Evolutionary conservation across 2,888 invertebrate species (phyloP).

Genomic region (Drosophila mulleri): DNA sequence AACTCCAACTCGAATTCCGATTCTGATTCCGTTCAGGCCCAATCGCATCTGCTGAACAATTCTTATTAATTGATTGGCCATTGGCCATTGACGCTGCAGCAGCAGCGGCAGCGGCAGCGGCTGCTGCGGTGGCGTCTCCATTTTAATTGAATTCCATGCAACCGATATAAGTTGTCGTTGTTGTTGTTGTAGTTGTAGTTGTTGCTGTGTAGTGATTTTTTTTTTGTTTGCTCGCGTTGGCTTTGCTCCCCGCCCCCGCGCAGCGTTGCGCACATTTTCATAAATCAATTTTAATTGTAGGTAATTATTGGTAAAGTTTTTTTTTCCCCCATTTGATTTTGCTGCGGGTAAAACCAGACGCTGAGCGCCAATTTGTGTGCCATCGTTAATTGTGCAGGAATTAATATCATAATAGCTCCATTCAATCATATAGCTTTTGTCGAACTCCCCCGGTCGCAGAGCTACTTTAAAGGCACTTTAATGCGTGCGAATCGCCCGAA

Average conservation of each 20-base stretch:
- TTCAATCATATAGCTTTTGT: conserved; percentile 36
- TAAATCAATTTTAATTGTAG: conserved; percentile 83
- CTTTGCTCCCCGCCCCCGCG: too few species aligned
- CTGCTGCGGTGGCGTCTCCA: conserved; percentile 42
- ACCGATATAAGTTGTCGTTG: neutral
- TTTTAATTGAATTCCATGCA: conserved; percentile 72
- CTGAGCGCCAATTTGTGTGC: conserved; percentile 47
- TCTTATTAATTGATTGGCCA: conserved; percentile 75
- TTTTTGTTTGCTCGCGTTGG: too few species aligned
- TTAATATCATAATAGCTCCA: conserved; percentile 65
- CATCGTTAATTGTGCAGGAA: conserved; percentile 70
- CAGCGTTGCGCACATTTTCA: conserved; percentile 49
- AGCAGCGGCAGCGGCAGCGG: conserved; percentile 14
- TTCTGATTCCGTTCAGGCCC: too few species aligned
- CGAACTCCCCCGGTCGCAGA: neutral
- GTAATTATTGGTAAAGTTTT: conserved; percentile 77
- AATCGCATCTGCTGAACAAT: conserved; percentile 27
- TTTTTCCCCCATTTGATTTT: conserved; percentile 6
- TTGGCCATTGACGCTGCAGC: conserved; percentile 29
- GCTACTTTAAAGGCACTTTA: conserved; percentile 2
- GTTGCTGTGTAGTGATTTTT: conserved; percentile 8
- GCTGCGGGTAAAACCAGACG: conserved; percentile 4
- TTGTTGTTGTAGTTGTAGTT: conserved; percentile 1
- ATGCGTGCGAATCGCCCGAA: neutral
- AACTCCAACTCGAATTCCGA: neutral